Conservation (phyloP, 1,140 invertebrate species). For the Drosophila erecta region DNA sequence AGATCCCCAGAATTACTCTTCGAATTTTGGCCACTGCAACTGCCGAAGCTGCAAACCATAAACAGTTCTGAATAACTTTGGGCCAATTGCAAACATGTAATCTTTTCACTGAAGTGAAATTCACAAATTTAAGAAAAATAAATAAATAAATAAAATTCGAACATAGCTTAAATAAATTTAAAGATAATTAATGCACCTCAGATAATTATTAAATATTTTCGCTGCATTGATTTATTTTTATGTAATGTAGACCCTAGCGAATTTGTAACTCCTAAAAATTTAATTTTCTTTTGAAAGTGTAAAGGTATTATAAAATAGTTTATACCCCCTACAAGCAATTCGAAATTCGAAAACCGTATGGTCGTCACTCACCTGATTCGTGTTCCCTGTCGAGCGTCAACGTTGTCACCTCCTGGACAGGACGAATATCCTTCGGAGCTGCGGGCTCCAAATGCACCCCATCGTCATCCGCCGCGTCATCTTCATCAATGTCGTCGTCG, state of each 20-base stretch:
- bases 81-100: no score
- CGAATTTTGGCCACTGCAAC: constrained; percentile 15
- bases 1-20: constrained; percentile 15
- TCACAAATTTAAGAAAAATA: no score
- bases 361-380: constrained; percentile 69
- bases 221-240: no score
- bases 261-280: no score
- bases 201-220: no score
- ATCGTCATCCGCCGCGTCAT: constrained; percentile 10
- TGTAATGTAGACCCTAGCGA: no score
- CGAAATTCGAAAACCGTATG: background rate
- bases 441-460: constrained; percentile 10
- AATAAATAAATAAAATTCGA: no score
- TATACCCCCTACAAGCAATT: no score
- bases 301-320: no score
- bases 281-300: no score
- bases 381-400: constrained; percentile 65
- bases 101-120: background rate
- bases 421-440: constrained; percentile 22
- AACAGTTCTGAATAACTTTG: constrained; percentile 9
- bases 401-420: constrained; percentile 60
- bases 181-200: no score
- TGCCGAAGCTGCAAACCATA: constrained; percentile 3
- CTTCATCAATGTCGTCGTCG: constrained; percentile 12
- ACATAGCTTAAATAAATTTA: no score